Evolutionary conservation across 2,113 vertebrate species (phyloP).

Genomic region (Leucoraja erinaceus): DNA sequence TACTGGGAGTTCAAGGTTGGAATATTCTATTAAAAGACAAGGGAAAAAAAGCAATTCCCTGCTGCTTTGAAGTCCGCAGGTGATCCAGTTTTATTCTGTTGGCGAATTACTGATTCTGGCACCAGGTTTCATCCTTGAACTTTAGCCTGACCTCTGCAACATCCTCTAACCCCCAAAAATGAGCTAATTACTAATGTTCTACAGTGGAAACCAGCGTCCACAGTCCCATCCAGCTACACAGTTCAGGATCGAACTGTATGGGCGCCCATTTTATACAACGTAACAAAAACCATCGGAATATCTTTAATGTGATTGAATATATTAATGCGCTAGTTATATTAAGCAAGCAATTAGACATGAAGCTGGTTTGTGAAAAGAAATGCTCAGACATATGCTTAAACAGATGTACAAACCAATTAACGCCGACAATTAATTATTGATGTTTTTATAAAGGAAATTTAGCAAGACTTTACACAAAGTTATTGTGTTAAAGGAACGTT

Average conservation of each 20-base stretch:
- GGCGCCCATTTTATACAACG: slow-evolving; percentile 21
- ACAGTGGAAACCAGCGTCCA: not conserved
- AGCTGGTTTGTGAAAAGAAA: not conserved
- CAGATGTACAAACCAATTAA: slow-evolving; percentile 32
- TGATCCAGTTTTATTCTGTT: not conserved
- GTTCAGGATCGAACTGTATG: not conserved
- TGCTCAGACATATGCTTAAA: not conserved
- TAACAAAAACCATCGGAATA: not conserved
- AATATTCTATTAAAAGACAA: slow-evolving; percentile 4
- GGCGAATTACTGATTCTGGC: not conserved
- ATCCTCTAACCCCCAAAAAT: slow-evolving; percentile 2
- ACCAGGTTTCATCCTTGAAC: slow-evolving; percentile 9
- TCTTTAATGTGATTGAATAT: slow-evolving; percentile 11
- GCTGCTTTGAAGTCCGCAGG: not conserved
- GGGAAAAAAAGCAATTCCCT: not conserved
- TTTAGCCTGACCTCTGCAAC: slow-evolving; percentile 1
- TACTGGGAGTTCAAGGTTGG: slow-evolving; percentile 21
- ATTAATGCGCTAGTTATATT: slow-evolving; percentile 26
- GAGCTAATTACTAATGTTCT: not conserved
- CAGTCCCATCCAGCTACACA: no score
- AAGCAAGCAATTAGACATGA: slow-evolving; percentile 19
- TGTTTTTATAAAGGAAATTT: slow-evolving; percentile 16
- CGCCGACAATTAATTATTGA: slow-evolving; percentile 21
- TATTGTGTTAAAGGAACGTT: not conserved
- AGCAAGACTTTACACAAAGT: slow-evolving; percentile 12